Evolutionary conservation across 2,888 invertebrate genomes (phyloP).

Genomic region (Drosophila vallismaia): DNA sequence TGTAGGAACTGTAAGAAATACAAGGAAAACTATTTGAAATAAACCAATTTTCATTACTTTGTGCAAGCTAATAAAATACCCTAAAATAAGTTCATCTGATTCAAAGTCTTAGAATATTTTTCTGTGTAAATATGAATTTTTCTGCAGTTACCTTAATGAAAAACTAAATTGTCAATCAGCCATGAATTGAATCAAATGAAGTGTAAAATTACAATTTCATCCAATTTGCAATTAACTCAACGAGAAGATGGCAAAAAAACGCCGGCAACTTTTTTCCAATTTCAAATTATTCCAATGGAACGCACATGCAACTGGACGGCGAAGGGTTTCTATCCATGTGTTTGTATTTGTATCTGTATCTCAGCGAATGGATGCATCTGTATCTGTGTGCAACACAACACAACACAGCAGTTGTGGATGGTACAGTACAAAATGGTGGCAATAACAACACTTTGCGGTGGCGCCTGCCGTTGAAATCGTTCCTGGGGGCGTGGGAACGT

Average conservation of each 20-base stretch:
- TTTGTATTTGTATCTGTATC: constrained; percentile 14
- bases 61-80: background rate
- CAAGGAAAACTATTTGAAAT: too few species aligned
- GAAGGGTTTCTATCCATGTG: constrained; percentile 27
- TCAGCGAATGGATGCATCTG: constrained; percentile 27
- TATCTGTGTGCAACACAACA: constrained; percentile 35
- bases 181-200: constrained; percentile 82
- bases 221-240: constrained; percentile 83
- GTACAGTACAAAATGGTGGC: constrained; percentile 4
- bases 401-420: constrained; percentile 8
- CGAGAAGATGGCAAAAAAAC: constrained; percentile 66
- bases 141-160: constrained; percentile 72
- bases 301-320: constrained; percentile 61
- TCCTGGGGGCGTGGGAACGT: background rate
- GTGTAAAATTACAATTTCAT: constrained; percentile 84
- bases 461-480: constrained; percentile 51
- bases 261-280: constrained; percentile 54
- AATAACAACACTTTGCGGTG: constrained; percentile 55
- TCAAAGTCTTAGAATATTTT: background rate
- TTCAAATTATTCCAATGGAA: constrained; percentile 78
- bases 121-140: constrained; percentile 16
- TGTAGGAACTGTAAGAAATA: too few species aligned
- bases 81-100: background rate
- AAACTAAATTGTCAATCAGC: constrained; percentile 83
- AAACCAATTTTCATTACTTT: background rate